Evolutionary conservation across 2,888 invertebrate genomes (phyloP).

Genomic region (Dolichopus griseipennis): DNA sequence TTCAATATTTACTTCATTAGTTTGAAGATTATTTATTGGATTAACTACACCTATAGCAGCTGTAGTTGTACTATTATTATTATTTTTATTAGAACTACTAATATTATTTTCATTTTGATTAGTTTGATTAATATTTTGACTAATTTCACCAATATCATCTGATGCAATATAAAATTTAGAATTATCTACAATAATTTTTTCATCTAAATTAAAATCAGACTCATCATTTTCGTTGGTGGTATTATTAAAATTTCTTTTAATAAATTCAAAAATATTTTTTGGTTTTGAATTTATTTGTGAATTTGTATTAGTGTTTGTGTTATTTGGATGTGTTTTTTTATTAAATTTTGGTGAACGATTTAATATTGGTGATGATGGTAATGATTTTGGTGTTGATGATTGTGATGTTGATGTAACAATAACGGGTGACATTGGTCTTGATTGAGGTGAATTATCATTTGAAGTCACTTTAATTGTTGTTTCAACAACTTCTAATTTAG

Average conservation of each 20-base stretch:
- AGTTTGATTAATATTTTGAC: background rate
- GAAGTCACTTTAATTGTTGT: slow-evolving; percentile 39
- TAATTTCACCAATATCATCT: slow-evolving; percentile 21
- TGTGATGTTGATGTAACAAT: slow-evolving; percentile 26
- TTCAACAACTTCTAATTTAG: slow-evolving; percentile 36
- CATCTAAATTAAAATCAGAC: slow-evolving; percentile 17
- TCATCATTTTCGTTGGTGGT: slow-evolving; percentile 27
- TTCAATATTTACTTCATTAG: slow-evolving; percentile 39
- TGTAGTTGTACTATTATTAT: background rate
- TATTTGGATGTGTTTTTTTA: slow-evolving; percentile 17
- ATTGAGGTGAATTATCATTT: slow-evolving; percentile 30
- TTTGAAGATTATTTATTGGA: background rate
- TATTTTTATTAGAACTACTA: background rate
- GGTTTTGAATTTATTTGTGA: slow-evolving; percentile 28
- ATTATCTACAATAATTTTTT: slow-evolving; percentile 24
- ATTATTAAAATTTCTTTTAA: slow-evolving; percentile 40
- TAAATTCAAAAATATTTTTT: slow-evolving; percentile 42
- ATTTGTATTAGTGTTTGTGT: slow-evolving; percentile 20
- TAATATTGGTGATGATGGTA: slow-evolving; percentile 11
- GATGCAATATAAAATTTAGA: slow-evolving; percentile 38
- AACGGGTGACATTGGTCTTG: slow-evolving; percentile 24
- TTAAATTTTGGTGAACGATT: slow-evolving; percentile 19
- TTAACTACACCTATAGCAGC: background rate
- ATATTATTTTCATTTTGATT: slow-evolving; percentile 25
- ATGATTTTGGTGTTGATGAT: slow-evolving; percentile 20